Base-by-base conservation (phyloP, 2,797 vertebrate species). In the Microchirus variegatus region DNA sequence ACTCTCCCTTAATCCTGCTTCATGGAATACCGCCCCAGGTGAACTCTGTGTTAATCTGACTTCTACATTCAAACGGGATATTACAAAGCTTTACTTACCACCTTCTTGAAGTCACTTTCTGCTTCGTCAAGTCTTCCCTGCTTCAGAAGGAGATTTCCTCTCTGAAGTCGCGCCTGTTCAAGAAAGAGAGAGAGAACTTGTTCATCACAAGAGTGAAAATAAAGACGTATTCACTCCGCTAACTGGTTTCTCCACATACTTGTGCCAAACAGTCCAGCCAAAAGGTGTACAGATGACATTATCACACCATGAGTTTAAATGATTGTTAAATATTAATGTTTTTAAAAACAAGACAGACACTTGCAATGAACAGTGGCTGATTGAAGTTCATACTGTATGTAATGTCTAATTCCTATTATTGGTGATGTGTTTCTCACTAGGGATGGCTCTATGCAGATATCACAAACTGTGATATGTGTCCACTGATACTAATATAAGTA, bases 71-170 rank as follows among this genome's bases (percentile, higher is more conserved):
- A 41, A 73, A 48, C 2, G 17, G 16, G 1, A 9, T 13, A 19
- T 67, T 49, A 2, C 7, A 22, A 0, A 19, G 10, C 10, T 17
- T 1, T 38, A 83, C 90, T 85, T 65, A 98, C 97, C 94, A 99
- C 97, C 70, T 91, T 97, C 85, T 96, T 97, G 43, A 98, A 99
- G 88, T 99, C 97, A 36, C 92, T 93, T 83, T 96, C 96, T 7
- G 97, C 97, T 87, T 99, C 97, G 75, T 97, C 96, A 1, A 99
- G 92, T 73, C 91, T 96, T 19, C 97, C 97, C 72, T 98, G 97
- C 81, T 98, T 99, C 65, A 99, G 90, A 19, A 98, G 76, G 9
- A 99, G 89, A 12, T 96, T 96, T 68, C 96, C 97, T 83, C 97
- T 94, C 90, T 99, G 97, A 71, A 99, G 93, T 51, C 96, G 92